phyloP scores from a whole-genome alignment of 1,140 invertebrate species.

The Notospermus geniculatus region DNA sequence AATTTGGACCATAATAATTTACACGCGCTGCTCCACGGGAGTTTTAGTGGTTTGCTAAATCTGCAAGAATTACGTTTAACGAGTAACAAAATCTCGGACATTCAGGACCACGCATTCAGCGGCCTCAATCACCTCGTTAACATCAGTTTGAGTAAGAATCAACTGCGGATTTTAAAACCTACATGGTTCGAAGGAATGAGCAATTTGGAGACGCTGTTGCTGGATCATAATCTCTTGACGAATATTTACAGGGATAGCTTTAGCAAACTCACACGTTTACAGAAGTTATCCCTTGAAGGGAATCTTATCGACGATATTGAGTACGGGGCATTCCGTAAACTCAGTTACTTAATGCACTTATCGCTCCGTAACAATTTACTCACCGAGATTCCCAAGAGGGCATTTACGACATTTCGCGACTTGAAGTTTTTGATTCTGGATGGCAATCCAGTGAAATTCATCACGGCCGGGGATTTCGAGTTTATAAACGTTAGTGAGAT shows the following conservation, averaged over 20 bases:
- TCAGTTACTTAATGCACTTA: constrained; percentile 31
- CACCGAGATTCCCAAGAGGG: constrained; percentile 25
- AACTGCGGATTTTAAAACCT: constrained; percentile 30
- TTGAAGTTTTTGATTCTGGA: constrained; percentile 43
- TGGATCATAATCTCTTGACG: constrained; percentile 35
- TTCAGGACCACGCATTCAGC: constrained; percentile 40
- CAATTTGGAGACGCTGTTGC: constrained; percentile 30
- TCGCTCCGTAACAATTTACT: constrained; percentile 40
- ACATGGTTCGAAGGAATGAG: constrained; percentile 40
- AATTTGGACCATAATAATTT: constrained; percentile 37
- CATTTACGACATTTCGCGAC: constrained; percentile 28
- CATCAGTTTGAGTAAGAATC: constrained; percentile 36
- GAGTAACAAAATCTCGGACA: constrained; percentile 33
- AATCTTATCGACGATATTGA: constrained; percentile 35
- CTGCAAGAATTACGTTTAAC: constrained; percentile 38
- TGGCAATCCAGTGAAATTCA: constrained; percentile 35
- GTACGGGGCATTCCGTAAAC: constrained; percentile 30
- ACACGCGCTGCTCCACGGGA: constrained; percentile 28
- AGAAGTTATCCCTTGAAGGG: constrained; percentile 34
- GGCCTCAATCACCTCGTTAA: constrained; percentile 37
- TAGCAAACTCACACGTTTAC: constrained; percentile 31
- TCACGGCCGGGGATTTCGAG: constrained; percentile 47
- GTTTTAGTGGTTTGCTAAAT: constrained; percentile 39
- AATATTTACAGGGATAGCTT: constrained; percentile 31
- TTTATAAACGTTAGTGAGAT: constrained; percentile 44